Conservation (phyloP, 1,140 invertebrate genomes). For the Nasonia vitripennis region DNA sequence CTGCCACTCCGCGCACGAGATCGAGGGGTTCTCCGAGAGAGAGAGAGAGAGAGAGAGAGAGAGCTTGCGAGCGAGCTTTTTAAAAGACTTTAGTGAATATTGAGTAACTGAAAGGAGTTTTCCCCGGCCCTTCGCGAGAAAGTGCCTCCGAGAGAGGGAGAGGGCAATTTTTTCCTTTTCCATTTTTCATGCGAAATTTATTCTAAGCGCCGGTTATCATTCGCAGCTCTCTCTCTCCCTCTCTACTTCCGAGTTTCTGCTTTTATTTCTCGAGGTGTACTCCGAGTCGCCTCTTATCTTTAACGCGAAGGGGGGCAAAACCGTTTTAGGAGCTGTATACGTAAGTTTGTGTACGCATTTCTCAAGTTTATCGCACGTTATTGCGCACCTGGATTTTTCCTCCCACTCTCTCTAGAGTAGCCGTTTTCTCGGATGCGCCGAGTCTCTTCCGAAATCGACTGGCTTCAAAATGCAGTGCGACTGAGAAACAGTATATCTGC, state of each 20-base stretch:
- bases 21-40: conserved; percentile 22
- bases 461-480: background rate
- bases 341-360: background rate
- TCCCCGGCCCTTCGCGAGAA: background rate
- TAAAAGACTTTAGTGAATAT: conserved; percentile 61
- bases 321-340: background rate
- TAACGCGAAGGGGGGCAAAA: background rate
- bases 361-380: background rate
- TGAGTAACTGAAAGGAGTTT: conserved; percentile 52
- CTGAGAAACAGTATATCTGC: background rate
- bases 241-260: background rate
- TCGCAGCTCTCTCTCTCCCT: no score
- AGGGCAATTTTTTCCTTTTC: conserved; percentile 51
- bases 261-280: background rate
- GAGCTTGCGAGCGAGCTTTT: conserved; percentile 28
- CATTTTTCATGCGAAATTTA: conserved; percentile 54
- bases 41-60: no score
- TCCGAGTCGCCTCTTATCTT: background rate
- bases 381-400: background rate
- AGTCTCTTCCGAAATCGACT: background rate
- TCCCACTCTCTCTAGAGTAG: background rate
- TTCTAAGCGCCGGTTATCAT: conserved; percentile 13
- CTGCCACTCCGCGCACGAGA: conserved; percentile 40
- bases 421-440: no score
- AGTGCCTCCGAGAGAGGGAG: background rate